Base-by-base conservation (phyloP, 2,113 vertebrate species). In the Silurus glanis region DNA sequence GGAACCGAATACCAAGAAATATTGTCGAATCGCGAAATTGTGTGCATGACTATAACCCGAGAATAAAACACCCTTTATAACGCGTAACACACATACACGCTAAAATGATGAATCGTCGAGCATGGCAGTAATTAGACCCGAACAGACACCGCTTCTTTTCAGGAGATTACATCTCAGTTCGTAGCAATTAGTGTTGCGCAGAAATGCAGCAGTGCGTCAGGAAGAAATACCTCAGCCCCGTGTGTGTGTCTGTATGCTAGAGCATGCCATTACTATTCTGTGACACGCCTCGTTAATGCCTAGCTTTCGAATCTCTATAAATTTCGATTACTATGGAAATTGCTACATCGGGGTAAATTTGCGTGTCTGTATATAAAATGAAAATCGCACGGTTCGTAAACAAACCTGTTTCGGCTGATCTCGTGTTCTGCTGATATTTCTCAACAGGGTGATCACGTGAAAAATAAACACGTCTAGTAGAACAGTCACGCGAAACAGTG, bases 141-240 rank as follows among this genome's bases (percentile, higher is more conserved):
- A 3, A 81, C 78, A 58, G 28, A 72, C 66, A 59, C 85, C 67
- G 80, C 61, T 82, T 83, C 59, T 49, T 74, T 82, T 61, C 67
- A 72, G 45, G 62, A 66, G 55, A 28, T 83, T 80, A 84, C 75
- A 84, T 87, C 76, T 80, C 74, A 51, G 67, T 88, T 69, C 72
- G 64, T 56, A 74, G 87, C 83, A 82, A 82, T 85, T 85, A 84
- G 45, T n/a, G 56, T 17, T 81, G 83, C 81, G 66, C 56, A 25
- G 49, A 53, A 21, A 75, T 55, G 56, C 76, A 64, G 47, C 56
- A 51, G 47, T 49, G 55, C 45, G 25, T 81, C 79, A 82, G 79
- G 58, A 83, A 67, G 66, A 67, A 58, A 82, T 59, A 67, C 71
- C 51, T 71, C 19, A 47, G 64, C 55, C 71, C 21, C n/a, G 21